Evolutionary conservation across 2,113 vertebrate genomes (phyloP).

Genomic region (Oryzias javanicus): DNA sequence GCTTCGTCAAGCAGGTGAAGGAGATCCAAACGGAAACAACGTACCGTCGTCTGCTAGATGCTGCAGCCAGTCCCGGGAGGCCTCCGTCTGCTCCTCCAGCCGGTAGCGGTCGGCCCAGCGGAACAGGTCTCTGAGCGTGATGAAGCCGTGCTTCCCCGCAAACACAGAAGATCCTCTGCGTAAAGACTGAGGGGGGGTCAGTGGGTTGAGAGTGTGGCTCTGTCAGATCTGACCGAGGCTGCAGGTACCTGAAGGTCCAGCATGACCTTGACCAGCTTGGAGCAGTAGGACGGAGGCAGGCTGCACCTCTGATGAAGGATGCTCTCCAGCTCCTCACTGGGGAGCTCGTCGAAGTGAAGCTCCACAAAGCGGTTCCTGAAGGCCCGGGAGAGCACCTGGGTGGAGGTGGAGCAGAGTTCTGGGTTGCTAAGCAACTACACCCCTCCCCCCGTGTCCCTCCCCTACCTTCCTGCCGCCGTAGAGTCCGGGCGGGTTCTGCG

Average conservation of each 20-base stretch:
- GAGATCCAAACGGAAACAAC: neutral
- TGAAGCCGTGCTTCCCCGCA: slow-evolving; percentile 96
- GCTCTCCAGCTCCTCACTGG: slow-evolving; percentile 87
- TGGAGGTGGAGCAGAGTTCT: neutral
- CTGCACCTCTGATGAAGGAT: slow-evolving; percentile 92
- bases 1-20: neutral
- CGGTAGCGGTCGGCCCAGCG: slow-evolving; percentile 96
- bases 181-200: slow-evolving; percentile 77
- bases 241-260: slow-evolving; percentile 89
- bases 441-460: neutral
- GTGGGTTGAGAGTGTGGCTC: neutral
- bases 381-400: slow-evolving; percentile 91
- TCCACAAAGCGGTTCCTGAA: slow-evolving; percentile 98
- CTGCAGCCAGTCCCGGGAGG: slow-evolving; percentile 91
- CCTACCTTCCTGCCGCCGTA: slow-evolving; percentile 96
- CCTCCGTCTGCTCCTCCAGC: slow-evolving; percentile 81
- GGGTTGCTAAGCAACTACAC: too few species aligned
- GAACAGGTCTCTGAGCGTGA: slow-evolving; percentile 94
- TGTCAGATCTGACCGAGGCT: neutral
- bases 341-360: slow-evolving; percentile 94
- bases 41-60: slow-evolving; percentile 94
- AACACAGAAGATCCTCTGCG: slow-evolving; percentile 93
- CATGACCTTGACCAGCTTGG: slow-evolving; percentile 93
- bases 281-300: slow-evolving; percentile 93
- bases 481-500: slow-evolving; percentile 95